phyloP scores from a whole-genome alignment of 2,888 invertebrate genomes.

The Cynaeus angustus region DNA sequence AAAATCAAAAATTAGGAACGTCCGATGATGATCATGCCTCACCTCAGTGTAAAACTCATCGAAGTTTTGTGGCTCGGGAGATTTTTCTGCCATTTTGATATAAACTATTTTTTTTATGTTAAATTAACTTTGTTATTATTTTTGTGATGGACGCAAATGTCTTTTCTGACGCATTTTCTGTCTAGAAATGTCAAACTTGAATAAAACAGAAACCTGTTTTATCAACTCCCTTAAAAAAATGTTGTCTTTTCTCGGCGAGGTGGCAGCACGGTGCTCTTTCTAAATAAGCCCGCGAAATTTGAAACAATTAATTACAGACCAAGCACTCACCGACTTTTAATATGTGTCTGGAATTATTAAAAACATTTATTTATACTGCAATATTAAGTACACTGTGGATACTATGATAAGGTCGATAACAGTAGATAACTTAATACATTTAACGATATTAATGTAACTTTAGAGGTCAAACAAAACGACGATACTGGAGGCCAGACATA shows the following conservation, averaged over 20 bases:
- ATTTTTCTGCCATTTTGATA: conserved; percentile 41
- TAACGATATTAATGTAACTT: conserved; percentile 38
- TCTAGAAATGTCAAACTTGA: neutral
- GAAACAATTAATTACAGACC: too few relatives aligned
- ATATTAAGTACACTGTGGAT: conserved; percentile 39
- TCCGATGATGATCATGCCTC: conserved; percentile 62
- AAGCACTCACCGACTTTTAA: too few relatives aligned
- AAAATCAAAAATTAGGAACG: conserved; percentile 53
- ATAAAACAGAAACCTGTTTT: too few relatives aligned
- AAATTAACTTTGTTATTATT: conserved; percentile 33
- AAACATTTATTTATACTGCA: conserved; percentile 17
- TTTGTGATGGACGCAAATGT: conserved; percentile 26
- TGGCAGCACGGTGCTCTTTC: too few relatives aligned
- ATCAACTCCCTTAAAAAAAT: too few relatives aligned
- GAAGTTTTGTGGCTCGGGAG: conserved; percentile 79
- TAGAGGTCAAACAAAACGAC: conserved; percentile 42
- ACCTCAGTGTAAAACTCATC: conserved; percentile 90
- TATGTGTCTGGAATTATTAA: conserved; percentile 4
- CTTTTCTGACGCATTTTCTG: conserved; percentile 42
- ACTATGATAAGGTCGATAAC: conserved; percentile 48
- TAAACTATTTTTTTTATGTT: too few relatives aligned
- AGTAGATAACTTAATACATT: conserved; percentile 38
- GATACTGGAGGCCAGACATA: conserved; percentile 37
- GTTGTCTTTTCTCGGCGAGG: too few relatives aligned
- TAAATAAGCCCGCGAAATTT: neutral